Evolutionary conservation across 2,888 invertebrate genomes (phyloP), one percentile per base, ranked within the genome.

Genomic region (Bugulina stolonifera): DNA sequence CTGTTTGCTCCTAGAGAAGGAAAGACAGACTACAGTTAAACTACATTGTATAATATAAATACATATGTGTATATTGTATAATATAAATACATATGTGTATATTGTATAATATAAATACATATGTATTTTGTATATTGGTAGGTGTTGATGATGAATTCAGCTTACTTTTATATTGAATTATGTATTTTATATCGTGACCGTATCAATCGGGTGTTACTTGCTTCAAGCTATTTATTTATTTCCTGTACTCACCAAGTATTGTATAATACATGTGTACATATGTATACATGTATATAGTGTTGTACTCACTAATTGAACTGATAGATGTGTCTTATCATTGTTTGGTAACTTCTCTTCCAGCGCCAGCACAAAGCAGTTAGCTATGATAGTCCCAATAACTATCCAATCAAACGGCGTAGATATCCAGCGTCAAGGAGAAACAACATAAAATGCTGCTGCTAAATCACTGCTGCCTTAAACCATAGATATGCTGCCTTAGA

Each of bases 311-410:
- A 99, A 90, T 90, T 95, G 93, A 89, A 93, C 92, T 87, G 99
- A 95, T 88, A 99, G 90, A 88, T 93, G 91, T 88, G 98, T 99
- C 90, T 97, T 98, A 90, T 99, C 99, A 87, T 92, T 91, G 88
- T 91, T 90, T 83, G 99, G 99, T 89, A 99, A 90, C 89, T 99
- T 99, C 90, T 98, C 97, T 88, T 99, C 99, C 89, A 99, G 89
- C 87, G 98, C 98, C 88, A 99, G 91, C 88, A 99, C 99, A 88
- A 99, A 93, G 90, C 99, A 99, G 90, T 99, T 99, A 89, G 98
- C 98, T 88, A 99, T 98, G 91, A 99, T 99, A 89, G 99, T 99
- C 89, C 97, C 91, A 89, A 99, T 91, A 89, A 99, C 99, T 90
- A 98, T 97, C 90, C 98, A 99, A 90, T 99, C 99, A 89, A 99